A percentile compares a stretch with the other conserved stretches of the same genome.
Conservation (phyloP, 2,113 vertebrate species). For the Hydrochoerus hydrochaeris region DNA sequence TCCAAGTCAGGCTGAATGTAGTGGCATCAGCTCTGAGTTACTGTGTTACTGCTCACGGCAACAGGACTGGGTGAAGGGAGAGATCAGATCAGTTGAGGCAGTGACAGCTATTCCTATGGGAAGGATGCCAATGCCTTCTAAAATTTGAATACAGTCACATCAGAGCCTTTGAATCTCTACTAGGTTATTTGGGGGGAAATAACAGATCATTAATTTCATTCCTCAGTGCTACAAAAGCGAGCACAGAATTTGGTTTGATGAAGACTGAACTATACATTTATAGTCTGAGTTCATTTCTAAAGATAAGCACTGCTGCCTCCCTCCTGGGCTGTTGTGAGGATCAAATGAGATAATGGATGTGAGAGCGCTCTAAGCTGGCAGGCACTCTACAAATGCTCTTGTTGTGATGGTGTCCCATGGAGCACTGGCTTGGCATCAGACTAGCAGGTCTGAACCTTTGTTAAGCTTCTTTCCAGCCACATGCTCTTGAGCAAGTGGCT, state of each 20-base stretch:
- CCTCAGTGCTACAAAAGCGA: slow-evolving; percentile 63
- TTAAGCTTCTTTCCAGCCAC: not conserved
- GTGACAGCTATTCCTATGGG: slow-evolving; percentile 68
- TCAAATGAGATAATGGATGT: slow-evolving; percentile 2
- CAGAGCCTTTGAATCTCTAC: slow-evolving; percentile 42
- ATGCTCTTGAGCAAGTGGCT: not conserved
- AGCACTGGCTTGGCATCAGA: not conserved
- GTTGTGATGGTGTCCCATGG: accelerated
- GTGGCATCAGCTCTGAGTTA: slow-evolving; percentile 63
- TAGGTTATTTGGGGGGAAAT: slow-evolving; percentile 67
- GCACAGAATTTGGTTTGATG: slow-evolving; percentile 58
- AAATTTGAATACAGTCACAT: slow-evolving; percentile 70
- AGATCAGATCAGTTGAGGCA: slow-evolving; percentile 28
- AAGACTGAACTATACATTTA: slow-evolving; percentile 48
- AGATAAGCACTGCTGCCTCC: slow-evolving; percentile 61
- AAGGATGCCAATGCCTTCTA: slow-evolving; percentile 64
- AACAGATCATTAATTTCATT: slow-evolving; percentile 70
- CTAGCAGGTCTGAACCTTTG: not conserved
- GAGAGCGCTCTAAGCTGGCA: not conserved
- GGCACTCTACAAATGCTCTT: not conserved
- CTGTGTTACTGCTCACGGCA: slow-evolving; percentile 67
- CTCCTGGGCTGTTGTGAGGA: slow-evolving; percentile 46
- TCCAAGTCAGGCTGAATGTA: slow-evolving; percentile 70
- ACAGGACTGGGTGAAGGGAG: slow-evolving; percentile 32
- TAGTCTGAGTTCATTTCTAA: slow-evolving; percentile 61